phyloP scores from a whole-genome alignment of 2,113 vertebrate species.

The Formicarius rufipectus region DNA sequence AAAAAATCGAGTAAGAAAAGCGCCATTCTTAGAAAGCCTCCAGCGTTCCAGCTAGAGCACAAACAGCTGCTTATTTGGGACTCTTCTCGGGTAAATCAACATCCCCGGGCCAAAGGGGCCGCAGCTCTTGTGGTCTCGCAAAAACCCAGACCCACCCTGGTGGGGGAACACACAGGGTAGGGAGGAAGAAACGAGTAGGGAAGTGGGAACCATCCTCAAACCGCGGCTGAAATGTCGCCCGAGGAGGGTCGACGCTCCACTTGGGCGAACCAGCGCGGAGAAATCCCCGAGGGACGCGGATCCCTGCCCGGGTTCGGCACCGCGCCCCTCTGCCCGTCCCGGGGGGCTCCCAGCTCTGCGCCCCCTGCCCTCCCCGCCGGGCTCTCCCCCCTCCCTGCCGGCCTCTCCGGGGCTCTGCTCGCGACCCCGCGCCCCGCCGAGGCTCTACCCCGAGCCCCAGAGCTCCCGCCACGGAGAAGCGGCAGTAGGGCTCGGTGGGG shows the following conservation, averaged over 20 bases:
- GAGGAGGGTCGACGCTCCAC: neutral
- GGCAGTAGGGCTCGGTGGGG: neutral
- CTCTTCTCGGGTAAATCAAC: constrained; percentile 19
- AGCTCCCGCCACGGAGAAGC: neutral
- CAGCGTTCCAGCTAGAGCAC: constrained; percentile 41
- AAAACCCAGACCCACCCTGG: neutral
- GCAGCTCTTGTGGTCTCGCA: neutral
- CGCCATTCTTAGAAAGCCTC: constrained; percentile 59
- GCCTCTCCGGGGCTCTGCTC: neutral
- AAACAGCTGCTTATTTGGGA: constrained; percentile 49
- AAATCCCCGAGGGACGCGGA: neutral
- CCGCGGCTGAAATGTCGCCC: neutral
- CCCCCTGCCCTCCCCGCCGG: neutral
- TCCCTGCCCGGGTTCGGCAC: neutral
- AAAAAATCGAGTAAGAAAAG: constrained; percentile 11
- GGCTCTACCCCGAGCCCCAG: neutral
- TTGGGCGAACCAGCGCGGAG: neutral
- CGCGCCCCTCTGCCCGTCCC: neutral
- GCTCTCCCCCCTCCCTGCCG: neutral
- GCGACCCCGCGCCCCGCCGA: neutral
- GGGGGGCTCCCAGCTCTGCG: neutral
- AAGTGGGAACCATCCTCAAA: neutral
- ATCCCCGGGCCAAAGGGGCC: neutral
- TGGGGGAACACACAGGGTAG: neutral
- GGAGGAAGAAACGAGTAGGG: neutral